Evolutionary conservation across 2,888 invertebrate genomes (phyloP).

Genomic region (Andrena flavipes): DNA sequence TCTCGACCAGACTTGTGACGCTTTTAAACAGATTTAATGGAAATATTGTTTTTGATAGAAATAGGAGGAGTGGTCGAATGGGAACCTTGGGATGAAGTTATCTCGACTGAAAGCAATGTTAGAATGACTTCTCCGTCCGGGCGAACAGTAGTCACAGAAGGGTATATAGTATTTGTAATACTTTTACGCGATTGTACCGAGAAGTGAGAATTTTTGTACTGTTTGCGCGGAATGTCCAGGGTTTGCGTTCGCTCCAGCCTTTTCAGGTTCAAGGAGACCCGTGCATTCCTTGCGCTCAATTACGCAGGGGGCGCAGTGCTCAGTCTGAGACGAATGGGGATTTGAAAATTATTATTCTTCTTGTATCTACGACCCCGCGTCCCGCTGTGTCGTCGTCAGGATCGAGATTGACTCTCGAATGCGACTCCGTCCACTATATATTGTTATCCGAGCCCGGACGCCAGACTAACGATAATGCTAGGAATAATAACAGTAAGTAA

Average conservation of each 20-base stretch:
- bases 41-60: neutral
- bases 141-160: too few relatives aligned
- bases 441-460: slow-evolving; percentile 72
- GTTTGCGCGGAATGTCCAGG: neutral
- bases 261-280: slow-evolving; percentile 1
- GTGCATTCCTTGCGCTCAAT: neutral
- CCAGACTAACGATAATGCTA: slow-evolving; percentile 78
- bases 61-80: neutral
- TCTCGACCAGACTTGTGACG: slow-evolving; percentile 34
- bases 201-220: neutral
- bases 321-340: slow-evolving; percentile 17
- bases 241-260: neutral
- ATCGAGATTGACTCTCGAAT: slow-evolving; percentile 51
- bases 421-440: slow-evolving; percentile 58
- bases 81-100: neutral
- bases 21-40: slow-evolving; percentile 5
- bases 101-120: neutral
- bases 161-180: too few relatives aligned
- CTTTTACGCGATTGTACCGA: too few relatives aligned
- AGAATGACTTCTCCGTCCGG: too few relatives aligned
- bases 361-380: slow-evolving; percentile 15
- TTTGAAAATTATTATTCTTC: slow-evolving; percentile 43
- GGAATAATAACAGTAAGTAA: slow-evolving; percentile 62
- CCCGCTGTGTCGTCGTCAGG: slow-evolving; percentile 25
- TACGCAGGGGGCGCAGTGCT: neutral